Conservation (phyloP, 92 coral and sea anemone genomes). For the Epizoanthus fatuus region DNA sequence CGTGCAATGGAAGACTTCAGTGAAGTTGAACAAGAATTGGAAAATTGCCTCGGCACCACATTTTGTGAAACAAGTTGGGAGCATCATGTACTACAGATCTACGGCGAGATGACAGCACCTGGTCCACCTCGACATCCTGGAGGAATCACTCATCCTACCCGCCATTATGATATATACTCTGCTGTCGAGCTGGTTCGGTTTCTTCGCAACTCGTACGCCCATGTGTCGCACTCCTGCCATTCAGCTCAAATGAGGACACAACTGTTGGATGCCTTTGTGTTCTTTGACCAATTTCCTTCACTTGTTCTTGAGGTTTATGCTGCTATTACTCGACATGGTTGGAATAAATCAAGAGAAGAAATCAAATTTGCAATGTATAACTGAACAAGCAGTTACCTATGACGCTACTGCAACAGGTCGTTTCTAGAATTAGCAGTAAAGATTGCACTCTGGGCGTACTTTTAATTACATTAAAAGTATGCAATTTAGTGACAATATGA, state of each 20-base stretch:
- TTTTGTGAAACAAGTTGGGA: slow-evolving; percentile 21
- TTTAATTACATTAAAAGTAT: no score
- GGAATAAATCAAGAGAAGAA: no score
- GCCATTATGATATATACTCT: slow-evolving; percentile 50
- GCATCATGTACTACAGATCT: slow-evolving; percentile 3
- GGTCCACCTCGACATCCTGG: not conserved
- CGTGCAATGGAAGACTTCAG: slow-evolving; percentile 16
- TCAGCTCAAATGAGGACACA: not conserved
- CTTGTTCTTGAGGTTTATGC: slow-evolving; percentile 58
- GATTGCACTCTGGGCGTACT: no score
- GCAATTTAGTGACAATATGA: no score
- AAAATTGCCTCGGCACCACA: not conserved
- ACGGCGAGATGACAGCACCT: slow-evolving; percentile 36
- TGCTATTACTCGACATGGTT: slow-evolving; percentile 8
- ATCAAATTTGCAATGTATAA: no score
- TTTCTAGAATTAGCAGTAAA: no score
- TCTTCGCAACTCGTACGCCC: slow-evolving; percentile 62
- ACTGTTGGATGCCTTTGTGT: slow-evolving; percentile 45
- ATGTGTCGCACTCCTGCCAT: slow-evolving; percentile 24
- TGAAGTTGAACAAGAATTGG: slow-evolving; percentile 31
- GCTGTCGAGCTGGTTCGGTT: slow-evolving; percentile 74
- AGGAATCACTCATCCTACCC: not conserved
- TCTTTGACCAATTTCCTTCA: slow-evolving; percentile 48
- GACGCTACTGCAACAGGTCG: no score
- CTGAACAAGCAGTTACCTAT: no score